phyloP scores from a whole-genome alignment of 2,113 vertebrate species.

The Toxotes chatareus region DNA sequence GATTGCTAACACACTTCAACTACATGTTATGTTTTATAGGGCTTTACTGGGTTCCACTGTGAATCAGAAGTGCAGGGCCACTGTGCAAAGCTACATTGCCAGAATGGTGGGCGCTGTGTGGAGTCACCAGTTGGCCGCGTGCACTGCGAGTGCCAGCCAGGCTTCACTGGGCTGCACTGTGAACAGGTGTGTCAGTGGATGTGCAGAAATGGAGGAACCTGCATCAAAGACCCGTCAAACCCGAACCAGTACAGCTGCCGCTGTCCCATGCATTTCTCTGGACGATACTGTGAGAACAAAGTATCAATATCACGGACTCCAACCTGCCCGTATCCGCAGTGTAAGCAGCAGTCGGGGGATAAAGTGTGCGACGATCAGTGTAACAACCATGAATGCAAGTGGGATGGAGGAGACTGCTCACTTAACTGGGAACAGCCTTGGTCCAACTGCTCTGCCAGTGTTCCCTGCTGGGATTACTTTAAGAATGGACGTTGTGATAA shows the following conservation, averaged over 20 bases:
- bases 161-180: conserved; percentile 86
- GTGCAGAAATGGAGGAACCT: conserved; percentile 91
- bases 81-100: conserved; percentile 87
- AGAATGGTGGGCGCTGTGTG: conserved; percentile 88
- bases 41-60: conserved; percentile 90
- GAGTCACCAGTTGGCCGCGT: conserved; percentile 77
- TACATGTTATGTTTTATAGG: conserved; percentile 76
- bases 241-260: conserved; percentile 84
- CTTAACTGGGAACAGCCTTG: conserved; percentile 89
- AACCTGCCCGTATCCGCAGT: conserved; percentile 85
- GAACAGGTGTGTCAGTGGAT: conserved; percentile 78
- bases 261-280: conserved; percentile 82
- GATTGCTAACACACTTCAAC: conserved; percentile 3
- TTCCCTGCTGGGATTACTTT: conserved; percentile 91
- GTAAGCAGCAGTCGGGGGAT: conserved; percentile 82
- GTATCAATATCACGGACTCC: accelerated
- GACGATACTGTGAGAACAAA: conserved; percentile 83
- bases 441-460: conserved; percentile 86
- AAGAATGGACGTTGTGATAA: conserved; percentile 88
- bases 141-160: conserved; percentile 86
- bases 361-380: conserved; percentile 89
- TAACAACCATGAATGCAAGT: conserved; percentile 90
- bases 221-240: conserved; percentile 81
- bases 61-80: conserved; percentile 83
- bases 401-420: conserved; percentile 95